Evolutionary conservation across 2,797 vertebrate genomes (phyloP).

Genomic region (Eptatretus atami): DNA sequence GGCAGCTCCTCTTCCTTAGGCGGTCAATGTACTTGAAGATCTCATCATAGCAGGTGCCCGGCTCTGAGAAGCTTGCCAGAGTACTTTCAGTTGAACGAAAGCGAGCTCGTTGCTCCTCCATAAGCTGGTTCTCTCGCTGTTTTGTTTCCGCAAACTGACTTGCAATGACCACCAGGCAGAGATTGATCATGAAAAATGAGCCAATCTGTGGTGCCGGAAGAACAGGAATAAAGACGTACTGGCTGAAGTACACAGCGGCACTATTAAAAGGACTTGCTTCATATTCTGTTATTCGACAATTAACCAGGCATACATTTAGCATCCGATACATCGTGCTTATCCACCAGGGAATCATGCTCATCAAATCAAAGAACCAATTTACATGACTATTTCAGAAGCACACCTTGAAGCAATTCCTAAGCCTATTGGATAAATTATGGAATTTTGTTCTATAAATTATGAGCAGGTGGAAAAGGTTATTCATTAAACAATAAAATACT

Average conservation of each 20-base stretch:
- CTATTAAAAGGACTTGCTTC: too few relatives aligned
- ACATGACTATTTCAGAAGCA: too few relatives aligned
- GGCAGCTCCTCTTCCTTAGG: conserved; percentile 39
- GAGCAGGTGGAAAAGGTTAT: too few relatives aligned
- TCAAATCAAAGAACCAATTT: too few relatives aligned
- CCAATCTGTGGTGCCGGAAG: conserved; percentile 35
- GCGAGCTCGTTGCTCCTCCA: conserved; percentile 78
- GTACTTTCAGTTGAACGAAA: conserved; percentile 90
- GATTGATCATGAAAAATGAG: conserved; percentile 99
- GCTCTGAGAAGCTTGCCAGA: conserved; percentile 82
- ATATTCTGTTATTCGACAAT: too few relatives aligned
- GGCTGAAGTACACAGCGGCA: too few relatives aligned
- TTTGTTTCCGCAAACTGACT: conserved; percentile 22
- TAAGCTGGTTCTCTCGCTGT: conserved; percentile 79
- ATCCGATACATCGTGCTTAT: too few relatives aligned
- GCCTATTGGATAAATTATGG: too few relatives aligned
- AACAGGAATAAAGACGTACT: neutral
- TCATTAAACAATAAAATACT: conserved; percentile 2
- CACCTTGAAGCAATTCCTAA: too few relatives aligned
- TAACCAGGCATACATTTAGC: too few relatives aligned
- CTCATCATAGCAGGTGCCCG: conserved; percentile 80
- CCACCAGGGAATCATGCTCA: too few relatives aligned
- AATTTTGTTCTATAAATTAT: too few relatives aligned
- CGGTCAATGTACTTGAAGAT: conserved; percentile 74
- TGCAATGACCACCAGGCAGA: conserved; percentile 94